phyloP scores from a whole-genome alignment of 2,888 invertebrate genomes.

The Cybosia mesomella region DNA sequence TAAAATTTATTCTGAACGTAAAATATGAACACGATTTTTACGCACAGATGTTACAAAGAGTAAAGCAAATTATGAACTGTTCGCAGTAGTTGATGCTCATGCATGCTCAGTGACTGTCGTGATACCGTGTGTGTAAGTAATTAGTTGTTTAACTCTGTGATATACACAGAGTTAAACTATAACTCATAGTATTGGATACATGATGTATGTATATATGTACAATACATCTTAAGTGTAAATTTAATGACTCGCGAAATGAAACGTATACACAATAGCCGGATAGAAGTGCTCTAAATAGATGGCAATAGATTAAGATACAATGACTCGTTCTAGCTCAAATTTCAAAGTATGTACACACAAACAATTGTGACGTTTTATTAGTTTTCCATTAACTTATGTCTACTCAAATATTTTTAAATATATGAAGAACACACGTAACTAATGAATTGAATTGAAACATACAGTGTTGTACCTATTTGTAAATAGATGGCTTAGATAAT shows the following conservation, averaged over 20 bases:
- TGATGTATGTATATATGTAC: too few relatives aligned
- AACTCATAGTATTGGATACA: conserved; percentile 13
- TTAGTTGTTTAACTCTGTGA: conserved; percentile 69
- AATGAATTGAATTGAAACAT: not conserved
- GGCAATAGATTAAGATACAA: conserved; percentile 1
- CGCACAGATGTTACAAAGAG: conserved; percentile 51
- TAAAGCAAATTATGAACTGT: conserved; percentile 65
- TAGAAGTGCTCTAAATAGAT: not conserved
- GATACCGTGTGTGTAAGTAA: conserved; percentile 64
- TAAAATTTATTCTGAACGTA: conserved; percentile 3
- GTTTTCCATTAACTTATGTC: not conserved
- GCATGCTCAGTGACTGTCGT: conserved; percentile 47
- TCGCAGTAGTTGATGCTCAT: conserved; percentile 51
- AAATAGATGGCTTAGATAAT: not conserved
- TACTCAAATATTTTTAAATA: not conserved
- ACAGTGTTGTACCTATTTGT: not conserved
- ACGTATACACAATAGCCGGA: not conserved
- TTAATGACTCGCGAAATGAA: not conserved
- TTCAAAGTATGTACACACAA: conserved; percentile 17
- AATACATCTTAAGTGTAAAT: not conserved
- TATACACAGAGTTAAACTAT: conserved; percentile 60
- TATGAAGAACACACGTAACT: not conserved
- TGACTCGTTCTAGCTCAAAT: not conserved
- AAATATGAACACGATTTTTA: conserved; percentile 18
- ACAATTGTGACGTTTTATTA: conserved; percentile 21